Percentiles rank a stretch among this genome's conserved stretches.
These are phyloP conservation scores for Acrocyrtus sp. DNA, from an alignment of 2,888 invertebrate species.

Conservation along the genomic window DNA sequence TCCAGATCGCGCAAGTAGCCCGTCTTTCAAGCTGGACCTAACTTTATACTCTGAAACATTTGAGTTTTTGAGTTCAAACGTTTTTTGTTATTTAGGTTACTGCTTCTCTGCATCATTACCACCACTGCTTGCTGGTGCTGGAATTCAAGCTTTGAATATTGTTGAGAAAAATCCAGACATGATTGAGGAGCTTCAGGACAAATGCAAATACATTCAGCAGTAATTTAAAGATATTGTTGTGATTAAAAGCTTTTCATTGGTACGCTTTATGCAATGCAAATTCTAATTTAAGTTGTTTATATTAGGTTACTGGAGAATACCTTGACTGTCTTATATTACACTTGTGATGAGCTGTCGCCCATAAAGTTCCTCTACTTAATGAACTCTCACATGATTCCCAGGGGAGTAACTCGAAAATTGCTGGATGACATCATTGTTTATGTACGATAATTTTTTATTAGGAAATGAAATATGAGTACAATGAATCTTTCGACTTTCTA, in stretches of 20 bases:
- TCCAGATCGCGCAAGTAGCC: no score
- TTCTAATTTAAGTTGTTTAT: not conserved
- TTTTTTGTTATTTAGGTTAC: conserved; percentile 73
- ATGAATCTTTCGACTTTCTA: no score
- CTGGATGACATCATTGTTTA: conserved; percentile 20
- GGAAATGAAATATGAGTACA: no score
- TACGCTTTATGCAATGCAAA: not conserved
- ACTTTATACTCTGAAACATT: no score
- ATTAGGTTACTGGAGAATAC: conserved; percentile 10
- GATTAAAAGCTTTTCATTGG: not conserved
- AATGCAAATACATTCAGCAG: conserved; percentile 72
- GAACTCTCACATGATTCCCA: conserved; percentile 16
- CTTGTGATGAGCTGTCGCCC: conserved; percentile 22
- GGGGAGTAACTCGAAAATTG: not conserved
- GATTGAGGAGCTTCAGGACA: conserved; percentile 72
- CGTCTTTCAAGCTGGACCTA: no score
- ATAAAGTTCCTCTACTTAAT: conserved; percentile 22
- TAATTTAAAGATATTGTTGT: conserved; percentile 16
- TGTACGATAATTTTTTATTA: conserved; percentile 7
- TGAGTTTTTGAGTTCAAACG: no score
- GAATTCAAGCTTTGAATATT: conserved; percentile 80
- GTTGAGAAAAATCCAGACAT: conserved; percentile 76
- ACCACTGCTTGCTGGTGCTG: conserved; percentile 90
- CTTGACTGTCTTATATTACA: conserved; percentile 13
- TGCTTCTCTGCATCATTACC: conserved; percentile 98